A percentile compares a stretch with the other conserved stretches of the same genome.
Evolutionary conservation across 2,888 invertebrate genomes (phyloP).

Genomic region (Ptycholaimellus sp.): DNA sequence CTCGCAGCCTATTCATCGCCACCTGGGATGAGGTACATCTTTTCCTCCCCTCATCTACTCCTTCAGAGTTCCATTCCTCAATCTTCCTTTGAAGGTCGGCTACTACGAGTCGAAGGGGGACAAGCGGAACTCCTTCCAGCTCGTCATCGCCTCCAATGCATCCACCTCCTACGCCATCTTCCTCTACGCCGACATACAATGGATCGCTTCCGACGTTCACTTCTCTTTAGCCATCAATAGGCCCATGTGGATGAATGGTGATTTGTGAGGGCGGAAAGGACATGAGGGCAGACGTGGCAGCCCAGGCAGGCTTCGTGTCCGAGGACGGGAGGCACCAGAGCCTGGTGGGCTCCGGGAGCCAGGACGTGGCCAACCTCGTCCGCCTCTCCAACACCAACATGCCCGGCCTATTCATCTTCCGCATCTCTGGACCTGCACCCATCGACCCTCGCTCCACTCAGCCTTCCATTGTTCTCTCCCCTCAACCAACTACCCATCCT

Average conservation of each 20-base stretch:
- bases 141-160: constrained; percentile 47
- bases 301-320: constrained; percentile 70
- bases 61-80: background rate
- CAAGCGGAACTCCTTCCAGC: constrained; percentile 41
- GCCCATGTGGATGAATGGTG: too few species aligned
- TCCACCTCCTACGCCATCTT: constrained; percentile 58
- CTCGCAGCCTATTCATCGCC: constrained; percentile 52
- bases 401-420: constrained; percentile 63
- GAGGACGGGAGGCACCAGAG: constrained; percentile 51
- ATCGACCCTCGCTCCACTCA: constrained; percentile 11
- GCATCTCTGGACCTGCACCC: constrained; percentile 33
- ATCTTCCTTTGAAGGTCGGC: constrained; percentile 37
- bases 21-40: constrained; percentile 49
- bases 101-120: constrained; percentile 43
- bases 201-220: constrained; percentile 39
- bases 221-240: too few species aligned
- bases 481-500: too few species aligned
- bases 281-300: too few species aligned
- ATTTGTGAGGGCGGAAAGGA: too few species aligned
- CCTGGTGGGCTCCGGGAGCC: constrained; percentile 68
- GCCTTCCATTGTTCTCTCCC: too few species aligned
- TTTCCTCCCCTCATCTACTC: background rate
- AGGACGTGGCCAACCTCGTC: constrained; percentile 49
- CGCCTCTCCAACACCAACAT: constrained; percentile 64
- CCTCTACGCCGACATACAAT: constrained; percentile 68